These are phyloP conservation scores for Cinclus cinclus DNA, from an alignment of 2,113 vertebrate species.

Conservation along the genomic window DNA sequence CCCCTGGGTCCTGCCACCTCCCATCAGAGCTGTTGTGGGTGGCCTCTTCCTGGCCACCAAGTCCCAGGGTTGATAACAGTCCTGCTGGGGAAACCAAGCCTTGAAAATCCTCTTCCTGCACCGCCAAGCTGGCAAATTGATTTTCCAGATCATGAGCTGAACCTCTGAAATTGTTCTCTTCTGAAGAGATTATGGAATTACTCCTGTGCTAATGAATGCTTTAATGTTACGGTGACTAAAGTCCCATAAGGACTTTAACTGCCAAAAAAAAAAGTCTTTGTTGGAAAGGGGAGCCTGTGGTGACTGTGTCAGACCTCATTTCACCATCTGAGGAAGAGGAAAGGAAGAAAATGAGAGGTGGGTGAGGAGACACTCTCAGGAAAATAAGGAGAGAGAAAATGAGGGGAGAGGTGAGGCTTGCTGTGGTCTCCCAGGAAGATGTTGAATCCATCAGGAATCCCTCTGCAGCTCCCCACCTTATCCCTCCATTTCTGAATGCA, in stretches of 20 bases:
- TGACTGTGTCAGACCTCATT: not conserved
- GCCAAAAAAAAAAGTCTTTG: not conserved
- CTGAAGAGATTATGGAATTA: slow-evolving; percentile 66
- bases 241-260: not conserved
- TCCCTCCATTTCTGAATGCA: not conserved
- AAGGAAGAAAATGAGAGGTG: not conserved
- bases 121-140: slow-evolving; percentile 13
- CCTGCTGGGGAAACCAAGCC: not conserved
- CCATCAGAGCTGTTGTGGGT: not conserved
- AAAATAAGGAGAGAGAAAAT: not conserved
- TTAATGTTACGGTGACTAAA: slow-evolving; percentile 8
- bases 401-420: not conserved
- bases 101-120: slow-evolving; percentile 3
- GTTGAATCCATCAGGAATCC: not conserved
- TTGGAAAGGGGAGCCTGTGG: not conserved
- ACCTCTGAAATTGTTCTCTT: slow-evolving; percentile 19
- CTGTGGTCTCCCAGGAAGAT: not conserved
- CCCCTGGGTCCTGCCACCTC: not conserved
- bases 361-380: not conserved
- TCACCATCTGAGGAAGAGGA: not conserved
- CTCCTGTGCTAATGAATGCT: slow-evolving; percentile 35
- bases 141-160: slow-evolving; percentile 55
- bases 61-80: not conserved
- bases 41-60: not conserved
- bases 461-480: not conserved